phyloP scores from a whole-genome alignment of 1,140 invertebrate genomes.

The Eurosta solidaginis region DNA sequence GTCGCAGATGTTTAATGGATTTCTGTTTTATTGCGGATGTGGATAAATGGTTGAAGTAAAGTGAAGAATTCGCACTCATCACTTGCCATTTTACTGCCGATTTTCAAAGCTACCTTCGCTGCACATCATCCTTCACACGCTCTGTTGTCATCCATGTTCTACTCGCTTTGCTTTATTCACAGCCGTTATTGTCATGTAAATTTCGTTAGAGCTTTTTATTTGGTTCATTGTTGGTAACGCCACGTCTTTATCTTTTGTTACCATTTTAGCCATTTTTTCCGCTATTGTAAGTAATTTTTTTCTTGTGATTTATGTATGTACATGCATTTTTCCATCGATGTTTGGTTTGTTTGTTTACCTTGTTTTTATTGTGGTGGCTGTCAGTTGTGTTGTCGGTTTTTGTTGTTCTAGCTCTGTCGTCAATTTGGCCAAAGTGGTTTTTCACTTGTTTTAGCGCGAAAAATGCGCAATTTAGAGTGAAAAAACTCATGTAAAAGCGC shows the following conservation, averaged over 20 bases:
- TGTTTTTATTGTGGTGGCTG: background rate
- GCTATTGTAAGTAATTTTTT: background rate
- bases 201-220: conserved; percentile 1
- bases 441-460: conserved; percentile 59
- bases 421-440: conserved; percentile 60
- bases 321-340: background rate
- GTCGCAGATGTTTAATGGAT: background rate
- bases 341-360: background rate
- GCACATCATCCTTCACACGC: background rate
- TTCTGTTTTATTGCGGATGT: background rate
- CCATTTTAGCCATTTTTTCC: conserved; percentile 9
- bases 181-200: conserved; percentile 10
- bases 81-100: background rate
- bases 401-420: conserved; percentile 41
- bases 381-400: background rate
- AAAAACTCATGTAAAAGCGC: conserved; percentile 2
- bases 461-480: conserved; percentile 40
- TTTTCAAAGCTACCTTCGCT: background rate
- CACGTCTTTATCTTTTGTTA: background rate
- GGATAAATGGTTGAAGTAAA: conserved; percentile 33
- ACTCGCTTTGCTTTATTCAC: background rate
- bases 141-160: background rate
- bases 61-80: conserved; percentile 59
- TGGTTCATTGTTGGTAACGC: background rate
- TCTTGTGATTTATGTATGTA: background rate